Base-by-base conservation (phyloP, 2,888 invertebrate species). In the Oxystoma pomonae region DNA sequence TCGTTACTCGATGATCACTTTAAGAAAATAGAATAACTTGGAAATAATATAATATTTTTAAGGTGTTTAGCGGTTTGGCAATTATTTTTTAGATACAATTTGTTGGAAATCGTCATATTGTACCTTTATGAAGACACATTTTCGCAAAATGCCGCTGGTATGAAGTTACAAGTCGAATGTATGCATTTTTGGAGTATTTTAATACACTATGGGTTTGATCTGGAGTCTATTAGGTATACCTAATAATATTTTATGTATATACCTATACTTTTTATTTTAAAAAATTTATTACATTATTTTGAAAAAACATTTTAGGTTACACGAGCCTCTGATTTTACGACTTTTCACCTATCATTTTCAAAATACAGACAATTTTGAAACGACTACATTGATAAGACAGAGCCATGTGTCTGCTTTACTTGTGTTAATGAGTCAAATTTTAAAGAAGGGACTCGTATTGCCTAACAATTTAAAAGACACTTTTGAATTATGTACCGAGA, bases 141-240 rank as follows among this genome's bases (percentile, higher is more conserved):
- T 66, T 81, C 83, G 0, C 79, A 81, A 64, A 82, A 84, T 60
- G 81, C 81, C 12, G 83, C 82, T 73, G 83, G 85, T 1, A 73
- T 86, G 57, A 81, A 80, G 67, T 76, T 89, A 64, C 90, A 90
- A 78, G 86, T 85, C 20, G 90, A 90, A 81, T 81, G 84, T 53
- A 83, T 86, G 65, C 83, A 85, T 73, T 79, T 86, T 50, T 83
- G 86, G 77, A 81, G 84, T 22, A 82, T 85, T 63, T 77, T 87
- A 20, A 68, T 87, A 3, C 78, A 82, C 69, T 86, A 85, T 73
- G 82, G 81, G 21, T 73, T 86, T 3, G 3, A 35, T 35, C 49
- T 52, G 49, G 57, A 17, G n/a, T n/a, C n/a, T n/a, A n/a, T n/a
- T n/a, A n/a, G n/a, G n/a, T n/a, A n/a, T n/a, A n/a, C n/a, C 7